Evolutionary conservation across 2,113 vertebrate genomes (phyloP).

Genomic region (Deroptyus accipitrinus): DNA sequence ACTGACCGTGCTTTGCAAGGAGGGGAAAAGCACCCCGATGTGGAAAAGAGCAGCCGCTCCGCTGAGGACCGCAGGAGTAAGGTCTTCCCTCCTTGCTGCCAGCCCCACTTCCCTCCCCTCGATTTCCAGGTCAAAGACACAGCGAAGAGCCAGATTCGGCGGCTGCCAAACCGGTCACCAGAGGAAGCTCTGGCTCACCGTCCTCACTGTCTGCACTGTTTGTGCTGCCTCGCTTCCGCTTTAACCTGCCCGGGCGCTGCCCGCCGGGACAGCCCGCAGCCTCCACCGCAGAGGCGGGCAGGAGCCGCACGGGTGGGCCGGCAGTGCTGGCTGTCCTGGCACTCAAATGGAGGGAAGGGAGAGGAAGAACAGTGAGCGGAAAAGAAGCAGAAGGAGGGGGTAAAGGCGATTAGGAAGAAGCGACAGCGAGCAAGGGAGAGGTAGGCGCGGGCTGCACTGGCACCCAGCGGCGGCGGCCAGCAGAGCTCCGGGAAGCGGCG

Average conservation of each 20-base stretch:
- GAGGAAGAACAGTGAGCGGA: not conserved
- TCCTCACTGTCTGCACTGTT: not conserved
- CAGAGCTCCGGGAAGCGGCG: not conserved
- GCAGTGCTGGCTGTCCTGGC: not conserved
- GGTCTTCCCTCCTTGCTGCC: not conserved
- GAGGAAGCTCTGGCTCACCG: not conserved
- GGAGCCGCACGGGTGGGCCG: not conserved
- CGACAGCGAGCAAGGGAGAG: not conserved
- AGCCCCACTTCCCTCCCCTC: not conserved
- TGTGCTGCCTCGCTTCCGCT: not conserved
- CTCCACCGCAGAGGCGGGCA: not conserved
- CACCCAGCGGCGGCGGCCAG: slow-evolving; percentile 63
- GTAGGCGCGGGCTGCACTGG: slow-evolving; percentile 43
- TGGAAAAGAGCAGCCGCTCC: rapidly evolving
- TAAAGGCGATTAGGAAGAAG: not conserved
- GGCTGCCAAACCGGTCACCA: not conserved
- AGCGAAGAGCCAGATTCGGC: not conserved
- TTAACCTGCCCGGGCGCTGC: not conserved
- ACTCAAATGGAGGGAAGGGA: not conserved
- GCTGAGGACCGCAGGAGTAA: not conserved
- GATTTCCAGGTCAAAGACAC: not conserved
- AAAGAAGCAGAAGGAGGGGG: not conserved
- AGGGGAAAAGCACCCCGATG: no score
- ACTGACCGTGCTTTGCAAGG: not conserved
- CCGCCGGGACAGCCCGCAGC: not conserved